These are phyloP conservation scores for Scaptomyza graminum DNA, from an alignment of 1,140 invertebrate genomes.

Conservation along the genomic window DNA sequence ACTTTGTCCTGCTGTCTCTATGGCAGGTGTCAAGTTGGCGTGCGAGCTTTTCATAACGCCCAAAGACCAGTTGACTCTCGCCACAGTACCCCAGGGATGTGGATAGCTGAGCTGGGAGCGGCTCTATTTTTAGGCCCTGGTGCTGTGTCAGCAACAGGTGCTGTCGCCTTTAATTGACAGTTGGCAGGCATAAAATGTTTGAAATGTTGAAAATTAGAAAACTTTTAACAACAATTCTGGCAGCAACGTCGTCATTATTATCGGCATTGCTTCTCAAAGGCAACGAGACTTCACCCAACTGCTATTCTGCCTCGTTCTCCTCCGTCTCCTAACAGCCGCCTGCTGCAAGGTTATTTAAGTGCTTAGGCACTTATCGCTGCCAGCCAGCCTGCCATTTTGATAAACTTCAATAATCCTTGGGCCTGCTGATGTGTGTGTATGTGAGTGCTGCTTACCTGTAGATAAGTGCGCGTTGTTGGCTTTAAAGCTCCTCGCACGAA, in stretches of 20 bases:
- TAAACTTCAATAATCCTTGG: slow-evolving; percentile 76
- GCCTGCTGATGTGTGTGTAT: slow-evolving; percentile 36
- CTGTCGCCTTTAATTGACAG: slow-evolving; percentile 79
- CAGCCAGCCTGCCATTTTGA: slow-evolving; percentile 65
- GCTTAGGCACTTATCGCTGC: slow-evolving; percentile 77
- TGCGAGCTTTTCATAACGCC: slow-evolving; percentile 54
- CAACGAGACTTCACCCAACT: background rate
- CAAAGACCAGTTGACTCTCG: slow-evolving; percentile 39
- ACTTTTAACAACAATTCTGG: slow-evolving; percentile 76
- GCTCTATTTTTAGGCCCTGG: slow-evolving; percentile 21
- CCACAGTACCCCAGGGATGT: background rate
- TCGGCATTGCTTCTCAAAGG: slow-evolving; percentile 56
- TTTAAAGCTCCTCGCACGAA: slow-evolving; percentile 73
- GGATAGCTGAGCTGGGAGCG: background rate
- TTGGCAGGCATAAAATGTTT: slow-evolving; percentile 77
- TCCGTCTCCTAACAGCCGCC: background rate
- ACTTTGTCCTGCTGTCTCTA: background rate
- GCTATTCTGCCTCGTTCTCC: background rate
- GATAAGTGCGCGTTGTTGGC: slow-evolving; percentile 55
- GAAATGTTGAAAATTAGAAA: slow-evolving; percentile 82
- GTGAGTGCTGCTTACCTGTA: slow-evolving; percentile 64
- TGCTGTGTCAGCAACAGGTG: slow-evolving; percentile 78
- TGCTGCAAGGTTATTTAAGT: slow-evolving; percentile 67
- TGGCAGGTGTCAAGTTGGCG: slow-evolving; percentile 74
- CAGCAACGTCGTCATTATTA: slow-evolving; percentile 62